Base-by-base conservation (phyloP, 2,888 invertebrate genomes). In the Callosobruchus maculatus region DNA sequence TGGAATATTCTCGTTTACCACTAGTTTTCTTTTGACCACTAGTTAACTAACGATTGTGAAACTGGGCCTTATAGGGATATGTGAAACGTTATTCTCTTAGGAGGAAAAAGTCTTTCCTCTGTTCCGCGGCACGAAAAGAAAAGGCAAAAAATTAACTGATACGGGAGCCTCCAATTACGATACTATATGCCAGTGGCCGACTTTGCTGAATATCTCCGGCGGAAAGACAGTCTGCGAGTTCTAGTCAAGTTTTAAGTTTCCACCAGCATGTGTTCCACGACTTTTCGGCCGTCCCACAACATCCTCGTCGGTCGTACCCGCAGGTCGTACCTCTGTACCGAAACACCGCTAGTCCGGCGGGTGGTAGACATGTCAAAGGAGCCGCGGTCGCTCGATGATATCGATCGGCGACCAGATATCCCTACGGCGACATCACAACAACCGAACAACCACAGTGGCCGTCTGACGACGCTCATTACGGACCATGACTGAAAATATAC, bases 101-200 rank as follows among this genome's bases (percentile, higher is more conserved):
- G n/a, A n/a, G n/a, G n/a, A n/a, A n/a, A n/a, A n/a, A n/a, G n/a
- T n/a, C n/a, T n/a, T n/a, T n/a, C n/a, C n/a, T n/a, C n/a, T n/a
- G n/a, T n/a, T n/a, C n/a, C n/a, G n/a, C n/a, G n/a, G n/a, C n/a
- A n/a, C n/a, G n/a, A n/a, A n/a, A n/a, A n/a, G n/a, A n/a, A n/a
- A n/a, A n/a, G 67, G 67, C 2, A 22, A 70, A 26, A 4, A 26
- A 2, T 7, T 4, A 26, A 26, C 26, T 7, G 26, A 26, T 49
- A 70, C 70, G 69, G n/a, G n/a, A 70, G 26, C 30, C 75, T 31
- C 70, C n/a, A n/a, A n/a, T 72, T 73, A 73, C 73, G 70, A 49
- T 26, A 26, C 26, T 26, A n/a, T n/a, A n/a, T n/a, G n/a, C n/a
- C n/a, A n/a, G n/a, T n/a, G n/a, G 26, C 26, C 7, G 7, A 26